Evolutionary conservation across 2,888 invertebrate species (phyloP), one percentile per base, ranked within the genome.

Genomic region (Temnothorax unifasciatus): DNA sequence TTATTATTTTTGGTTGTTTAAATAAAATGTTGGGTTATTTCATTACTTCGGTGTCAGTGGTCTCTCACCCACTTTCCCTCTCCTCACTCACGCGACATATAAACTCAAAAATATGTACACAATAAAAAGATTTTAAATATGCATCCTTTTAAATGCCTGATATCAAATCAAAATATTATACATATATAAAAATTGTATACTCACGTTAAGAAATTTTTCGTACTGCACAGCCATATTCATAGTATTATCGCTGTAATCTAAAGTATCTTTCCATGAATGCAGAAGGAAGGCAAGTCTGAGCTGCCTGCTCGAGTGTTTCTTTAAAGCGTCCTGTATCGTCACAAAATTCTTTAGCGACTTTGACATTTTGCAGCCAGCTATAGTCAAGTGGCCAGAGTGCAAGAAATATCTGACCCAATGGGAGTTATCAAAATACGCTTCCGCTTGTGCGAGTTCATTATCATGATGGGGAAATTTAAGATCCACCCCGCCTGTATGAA

Each of bases 381-480:
- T 99, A 1, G 99, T 99, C 47, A 99, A 96, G 95, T 99, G 99
- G 0, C 99, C 99, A 0, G 99, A 98, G 95, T 99, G 99, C 0
- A 99, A 96, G 94, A 99, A 99, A 95, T 99, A 99, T 91, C 98
- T 97, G 11, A 99, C 99, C 99, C 99, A 99, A 92, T 98, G 96
- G 15, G 98, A 96, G 92, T 97, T 96, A 92, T 97, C 97, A 94
- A 97, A 99, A 93, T 98, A 97, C 0, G 99, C 99, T 97, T 99
- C 99, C 84, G 99, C 97, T 95, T 99, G 99, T 0, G 99, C 99
- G 73, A 99, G 95, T 95, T 99, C 99, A 95, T 99, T 99, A 94
- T 99, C 99, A 94, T 99, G 99, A 95, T 99, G 99, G 0, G 99
- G 99, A 95, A 99, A 99, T 95, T 99, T 99, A 9, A 99, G 96